Conservation (phyloP, 1,140 invertebrate species). For the Ladona fulva region DNA sequence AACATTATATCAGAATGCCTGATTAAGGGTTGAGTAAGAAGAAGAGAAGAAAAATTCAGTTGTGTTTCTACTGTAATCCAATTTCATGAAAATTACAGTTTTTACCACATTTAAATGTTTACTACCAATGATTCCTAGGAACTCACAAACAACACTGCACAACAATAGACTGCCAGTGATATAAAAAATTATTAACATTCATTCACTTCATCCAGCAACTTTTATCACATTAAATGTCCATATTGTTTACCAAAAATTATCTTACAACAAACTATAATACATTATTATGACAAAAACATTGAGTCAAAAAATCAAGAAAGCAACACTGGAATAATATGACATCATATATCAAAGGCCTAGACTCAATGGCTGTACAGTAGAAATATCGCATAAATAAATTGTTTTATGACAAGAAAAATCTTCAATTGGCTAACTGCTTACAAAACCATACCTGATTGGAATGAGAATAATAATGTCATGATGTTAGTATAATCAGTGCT, state of each 20-base stretch:
- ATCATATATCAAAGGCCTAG: neutral
- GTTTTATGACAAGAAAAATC: neutral
- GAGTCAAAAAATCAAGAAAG: neutral
- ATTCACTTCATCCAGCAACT: neutral
- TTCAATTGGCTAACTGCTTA: neutral
- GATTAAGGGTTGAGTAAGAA: neutral
- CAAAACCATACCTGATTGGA: slow-evolving; percentile 5
- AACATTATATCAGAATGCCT: neutral
- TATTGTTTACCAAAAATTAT: neutral
- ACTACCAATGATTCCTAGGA: neutral
- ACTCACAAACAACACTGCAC: slow-evolving; percentile 8
- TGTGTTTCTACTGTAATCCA: slow-evolving; percentile 6
- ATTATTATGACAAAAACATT: neutral
- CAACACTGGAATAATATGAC: neutral
- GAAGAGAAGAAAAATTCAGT: neutral
- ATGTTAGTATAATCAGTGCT: neutral
- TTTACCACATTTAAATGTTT: neutral
- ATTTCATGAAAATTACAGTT: neutral
- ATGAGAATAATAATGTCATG: slow-evolving; percentile 1
- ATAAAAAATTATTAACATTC: slow-evolving; percentile 7
- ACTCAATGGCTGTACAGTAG: neutral
- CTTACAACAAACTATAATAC: slow-evolving; percentile 7
- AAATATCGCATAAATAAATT: neutral
- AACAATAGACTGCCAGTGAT: slow-evolving; percentile 9
- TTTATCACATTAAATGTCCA: slow-evolving; percentile 2